phyloP scores from a whole-genome alignment of 2,113 vertebrate genomes.

The Bombycilla garrulus region DNA sequence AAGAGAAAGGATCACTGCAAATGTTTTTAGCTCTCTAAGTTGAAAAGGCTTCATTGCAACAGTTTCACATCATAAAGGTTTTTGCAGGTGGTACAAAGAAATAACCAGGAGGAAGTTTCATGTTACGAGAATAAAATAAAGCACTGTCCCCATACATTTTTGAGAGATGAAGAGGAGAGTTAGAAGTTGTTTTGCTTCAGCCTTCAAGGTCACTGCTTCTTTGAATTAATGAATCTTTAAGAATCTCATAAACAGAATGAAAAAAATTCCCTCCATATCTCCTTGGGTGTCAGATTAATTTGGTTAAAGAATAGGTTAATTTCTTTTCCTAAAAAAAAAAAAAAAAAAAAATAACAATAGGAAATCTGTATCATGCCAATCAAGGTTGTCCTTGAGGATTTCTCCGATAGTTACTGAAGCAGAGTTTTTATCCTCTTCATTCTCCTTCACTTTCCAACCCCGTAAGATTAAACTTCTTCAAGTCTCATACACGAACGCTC shows the following conservation, averaged over 20 bases:
- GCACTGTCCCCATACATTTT: rapidly evolving
- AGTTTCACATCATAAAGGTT: not conserved
- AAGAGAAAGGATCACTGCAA: not conserved
- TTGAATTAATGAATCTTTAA: not conserved
- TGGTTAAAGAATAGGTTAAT: not conserved
- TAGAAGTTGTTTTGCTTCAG: not conserved
- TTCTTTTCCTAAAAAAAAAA: not conserved
- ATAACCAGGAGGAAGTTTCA: not conserved
- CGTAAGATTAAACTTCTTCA: not conserved
- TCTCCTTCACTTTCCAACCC: not conserved
- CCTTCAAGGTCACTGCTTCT: not conserved
- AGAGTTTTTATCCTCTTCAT: not conserved
- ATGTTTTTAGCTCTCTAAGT: too few relatives aligned
- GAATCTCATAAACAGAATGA: not conserved
- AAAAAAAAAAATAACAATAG: not conserved
- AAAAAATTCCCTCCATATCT: not conserved
- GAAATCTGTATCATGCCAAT: not conserved
- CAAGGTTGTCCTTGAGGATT: not conserved
- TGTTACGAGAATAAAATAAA: not conserved
- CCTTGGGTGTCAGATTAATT: not conserved
- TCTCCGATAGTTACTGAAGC: not conserved
- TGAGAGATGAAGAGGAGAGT: not conserved
- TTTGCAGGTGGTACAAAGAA: not conserved
- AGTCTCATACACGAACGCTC: not conserved
- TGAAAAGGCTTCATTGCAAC: not conserved